A percentile compares a stretch with the other conserved stretches of the same genome.
These are phyloP conservation scores for Halichoerus grypus DNA, from an alignment of 2,113 vertebrate species.

Conservation along the genomic window DNA sequence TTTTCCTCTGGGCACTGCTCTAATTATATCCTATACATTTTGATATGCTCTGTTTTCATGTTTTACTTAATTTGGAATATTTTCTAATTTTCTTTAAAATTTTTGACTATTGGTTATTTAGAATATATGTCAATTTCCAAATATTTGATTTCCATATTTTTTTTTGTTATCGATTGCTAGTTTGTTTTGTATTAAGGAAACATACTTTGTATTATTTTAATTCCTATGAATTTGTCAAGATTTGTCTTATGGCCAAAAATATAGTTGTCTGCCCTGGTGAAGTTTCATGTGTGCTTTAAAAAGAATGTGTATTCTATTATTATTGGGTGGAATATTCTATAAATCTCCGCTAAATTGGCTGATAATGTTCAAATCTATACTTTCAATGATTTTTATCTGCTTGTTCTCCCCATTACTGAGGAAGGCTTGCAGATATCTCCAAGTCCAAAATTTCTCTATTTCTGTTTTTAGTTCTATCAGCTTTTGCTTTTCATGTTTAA, in stretches of 20 bases:
- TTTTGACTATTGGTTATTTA: not conserved
- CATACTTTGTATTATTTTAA: not conserved
- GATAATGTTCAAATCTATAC: not conserved
- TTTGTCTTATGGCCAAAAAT: not conserved
- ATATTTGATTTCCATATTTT: not conserved
- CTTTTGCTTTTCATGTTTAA: not conserved
- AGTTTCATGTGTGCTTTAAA: not conserved
- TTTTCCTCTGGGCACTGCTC: not conserved
- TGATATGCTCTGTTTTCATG: not conserved
- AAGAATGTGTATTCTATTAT: not conserved
- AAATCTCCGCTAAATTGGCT: not conserved
- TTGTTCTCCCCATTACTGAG: not conserved
- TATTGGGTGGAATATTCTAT: not conserved
- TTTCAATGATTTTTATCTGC: not conserved
- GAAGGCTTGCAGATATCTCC: not conserved
- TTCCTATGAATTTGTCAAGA: not conserved
- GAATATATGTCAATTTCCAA: not conserved
- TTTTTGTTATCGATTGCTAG: not conserved
- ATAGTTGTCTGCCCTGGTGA: not conserved
- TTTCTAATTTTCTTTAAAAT: constrained; percentile 15
- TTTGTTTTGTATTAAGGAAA: constrained; percentile 18
- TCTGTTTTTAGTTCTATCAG: not conserved
- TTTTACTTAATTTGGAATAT: not conserved
- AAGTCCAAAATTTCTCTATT: not conserved
- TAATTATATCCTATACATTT: not conserved